phyloP scores from a whole-genome alignment of 2,797 vertebrate genomes.

The Falco naumanni region DNA sequence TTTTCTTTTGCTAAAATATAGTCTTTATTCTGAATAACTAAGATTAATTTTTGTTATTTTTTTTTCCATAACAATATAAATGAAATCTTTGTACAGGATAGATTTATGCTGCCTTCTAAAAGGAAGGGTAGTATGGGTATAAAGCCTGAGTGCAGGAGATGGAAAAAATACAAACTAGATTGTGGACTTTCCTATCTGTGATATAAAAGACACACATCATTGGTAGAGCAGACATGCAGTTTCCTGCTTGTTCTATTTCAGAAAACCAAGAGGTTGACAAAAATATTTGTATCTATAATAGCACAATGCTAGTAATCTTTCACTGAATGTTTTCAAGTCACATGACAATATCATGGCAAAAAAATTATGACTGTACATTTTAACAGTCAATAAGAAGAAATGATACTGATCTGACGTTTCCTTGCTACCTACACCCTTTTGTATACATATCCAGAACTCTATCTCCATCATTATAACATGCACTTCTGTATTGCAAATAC shows the following conservation, averaged over 20 bases:
- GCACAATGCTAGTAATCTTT: neutral
- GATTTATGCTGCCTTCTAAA: neutral
- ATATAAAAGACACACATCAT: neutral
- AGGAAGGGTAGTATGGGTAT: neutral
- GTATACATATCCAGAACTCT: neutral
- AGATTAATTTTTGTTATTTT: neutral
- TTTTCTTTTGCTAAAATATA: conserved; percentile 12
- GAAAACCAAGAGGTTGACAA: neutral
- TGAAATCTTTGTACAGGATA: neutral
- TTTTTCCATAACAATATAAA: neutral
- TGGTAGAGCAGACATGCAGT: neutral
- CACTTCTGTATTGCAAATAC: neutral
- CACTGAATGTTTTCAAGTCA: neutral
- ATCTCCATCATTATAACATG: neutral
- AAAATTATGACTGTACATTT: neutral
- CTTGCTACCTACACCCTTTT: neutral
- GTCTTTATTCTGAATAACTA: neutral
- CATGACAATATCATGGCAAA: neutral
- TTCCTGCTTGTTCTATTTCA: conserved; percentile 56
- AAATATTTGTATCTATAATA: neutral
- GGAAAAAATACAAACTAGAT: neutral
- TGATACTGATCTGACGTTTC: neutral
- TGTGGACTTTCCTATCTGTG: neutral
- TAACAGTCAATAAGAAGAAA: neutral
- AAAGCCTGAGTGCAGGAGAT: neutral